Evolutionary conservation across 2,113 vertebrate genomes (phyloP), one percentile per base, ranked within the genome.

Genomic region (Dasyornis broadbenti): DNA sequence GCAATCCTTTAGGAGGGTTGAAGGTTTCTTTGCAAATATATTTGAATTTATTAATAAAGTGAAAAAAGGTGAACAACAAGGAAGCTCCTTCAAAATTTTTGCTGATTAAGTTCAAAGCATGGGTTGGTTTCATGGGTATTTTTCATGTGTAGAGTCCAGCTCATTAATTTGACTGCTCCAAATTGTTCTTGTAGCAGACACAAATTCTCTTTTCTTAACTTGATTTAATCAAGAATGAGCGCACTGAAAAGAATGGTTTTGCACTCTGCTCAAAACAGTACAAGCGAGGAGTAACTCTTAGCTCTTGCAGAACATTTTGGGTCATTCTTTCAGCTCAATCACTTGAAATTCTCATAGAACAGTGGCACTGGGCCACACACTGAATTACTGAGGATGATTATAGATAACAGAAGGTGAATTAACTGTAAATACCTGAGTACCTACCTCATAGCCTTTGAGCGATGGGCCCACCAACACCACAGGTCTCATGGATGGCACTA

Each of bases 401-500:
- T 7, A 26, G 52, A 4, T 6, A 47, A 69, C 15, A 15, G 30
- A 42, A 33, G 2, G 1, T 14, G 22, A 40, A 40, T 40, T 19
- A 35, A 82, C 6, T 72, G 23, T 33, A 63, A 90, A 26, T 20
- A 53, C 23, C 27, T 39, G 63, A 44, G 73, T 52, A 69, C 97
- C 45, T 97, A 99, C 99, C 99, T 99, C 99, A 33, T 99, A 99
- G 97, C 99, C 99, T 97, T 99, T 99, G 83, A 99, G 98, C 2
- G 99, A 99, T 0, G 99, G 99, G 52, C 99, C 99, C 95, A 99
- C 99, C 96, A 99, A 95, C 93, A 99, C 99, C 84, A 99, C 99
- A 0, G 99, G 99, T 94, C 99, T 98, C 99, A 99, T 99, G 7
- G 99, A 99, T 15, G 99, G 99, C 26, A 99, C 99, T 6, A 99